A percentile compares a stretch with the other conserved stretches of the same genome.
These are phyloP conservation scores for Xenops minutus DNA, from an alignment of 2,797 vertebrate genomes.

Conservation along the genomic window DNA sequence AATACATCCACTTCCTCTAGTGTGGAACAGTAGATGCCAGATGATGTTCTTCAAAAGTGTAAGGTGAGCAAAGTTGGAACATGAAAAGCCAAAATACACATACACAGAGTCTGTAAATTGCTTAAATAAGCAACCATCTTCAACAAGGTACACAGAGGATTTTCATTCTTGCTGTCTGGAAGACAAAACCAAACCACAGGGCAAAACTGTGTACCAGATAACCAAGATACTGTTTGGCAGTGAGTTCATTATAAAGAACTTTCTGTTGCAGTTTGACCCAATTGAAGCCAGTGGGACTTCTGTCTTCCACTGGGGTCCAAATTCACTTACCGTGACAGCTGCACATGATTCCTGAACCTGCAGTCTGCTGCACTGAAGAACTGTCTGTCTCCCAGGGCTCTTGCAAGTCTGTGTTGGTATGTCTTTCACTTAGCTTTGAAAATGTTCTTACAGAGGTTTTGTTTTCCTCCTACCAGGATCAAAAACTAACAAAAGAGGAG, in stretches of 20 bases:
- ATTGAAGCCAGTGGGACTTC: neutral
- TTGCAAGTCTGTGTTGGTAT: neutral
- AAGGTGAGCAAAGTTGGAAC: neutral
- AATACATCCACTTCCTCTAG: neutral
- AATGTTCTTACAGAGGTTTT: neutral
- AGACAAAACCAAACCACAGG: neutral
- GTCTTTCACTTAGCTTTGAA: neutral
- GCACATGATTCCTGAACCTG: neutral
- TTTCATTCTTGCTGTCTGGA: neutral
- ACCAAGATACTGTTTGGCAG: neutral
- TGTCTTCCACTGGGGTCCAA: neutral
- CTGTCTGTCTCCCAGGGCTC: neutral
- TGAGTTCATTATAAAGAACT: neutral
- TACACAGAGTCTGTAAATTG: neutral
- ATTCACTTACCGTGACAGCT: neutral
- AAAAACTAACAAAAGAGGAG: conserved; percentile 91
- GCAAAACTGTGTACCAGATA: neutral
- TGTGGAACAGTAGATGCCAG: neutral
- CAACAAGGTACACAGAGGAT: neutral
- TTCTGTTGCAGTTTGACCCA: neutral
- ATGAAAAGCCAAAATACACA: neutral
- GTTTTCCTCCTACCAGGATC: conserved; percentile 78
- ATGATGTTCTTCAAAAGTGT: neutral
- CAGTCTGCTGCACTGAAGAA: neutral
- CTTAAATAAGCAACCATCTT: neutral